Percentiles rank a stretch among this genome's conserved stretches.
Evolutionary conservation across 2,888 invertebrate species (phyloP).

Genomic region (Encarsia formosa): DNA sequence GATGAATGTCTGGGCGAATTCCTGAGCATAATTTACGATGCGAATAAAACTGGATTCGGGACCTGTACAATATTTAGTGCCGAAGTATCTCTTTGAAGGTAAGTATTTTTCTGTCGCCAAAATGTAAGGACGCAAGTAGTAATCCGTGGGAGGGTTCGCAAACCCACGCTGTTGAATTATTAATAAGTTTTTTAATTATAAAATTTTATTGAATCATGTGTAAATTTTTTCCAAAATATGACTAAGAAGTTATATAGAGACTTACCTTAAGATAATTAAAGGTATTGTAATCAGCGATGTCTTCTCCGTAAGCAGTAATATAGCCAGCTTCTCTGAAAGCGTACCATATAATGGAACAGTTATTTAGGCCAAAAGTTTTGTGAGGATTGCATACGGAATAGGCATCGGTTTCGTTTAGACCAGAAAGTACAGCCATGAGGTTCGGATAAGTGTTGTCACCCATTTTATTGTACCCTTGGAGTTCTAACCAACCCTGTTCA

Average conservation of each 20-base stretch:
- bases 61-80: slow-evolving; percentile 60
- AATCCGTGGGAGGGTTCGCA: slow-evolving; percentile 70
- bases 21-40: slow-evolving; percentile 64
- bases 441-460: slow-evolving; percentile 91
- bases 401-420: slow-evolving; percentile 56
- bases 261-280: slow-evolving; percentile 66
- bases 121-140: slow-evolving; percentile 73
- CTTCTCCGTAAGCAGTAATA: slow-evolving; percentile 77
- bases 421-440: slow-evolving; percentile 76
- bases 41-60: slow-evolving; percentile 64
- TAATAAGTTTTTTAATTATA: no score
- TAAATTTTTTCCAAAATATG: no score
- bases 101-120: slow-evolving; percentile 63
- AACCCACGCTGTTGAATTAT: slow-evolving; percentile 66
- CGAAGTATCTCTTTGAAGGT: slow-evolving; percentile 48
- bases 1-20: slow-evolving; percentile 60
- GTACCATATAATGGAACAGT: slow-evolving; percentile 74
- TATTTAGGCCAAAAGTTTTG: slow-evolving; percentile 57
- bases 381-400: slow-evolving; percentile 56
- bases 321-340: slow-evolving; percentile 68
- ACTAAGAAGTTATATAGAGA: no score
- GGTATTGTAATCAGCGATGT: slow-evolving; percentile 67
- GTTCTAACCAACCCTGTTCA: slow-evolving; percentile 66
- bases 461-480: slow-evolving; percentile 73
- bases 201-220: no score